These are phyloP conservation scores for Empis stercorea DNA, from an alignment of 2,888 invertebrate genomes.

Conservation along the genomic window DNA sequence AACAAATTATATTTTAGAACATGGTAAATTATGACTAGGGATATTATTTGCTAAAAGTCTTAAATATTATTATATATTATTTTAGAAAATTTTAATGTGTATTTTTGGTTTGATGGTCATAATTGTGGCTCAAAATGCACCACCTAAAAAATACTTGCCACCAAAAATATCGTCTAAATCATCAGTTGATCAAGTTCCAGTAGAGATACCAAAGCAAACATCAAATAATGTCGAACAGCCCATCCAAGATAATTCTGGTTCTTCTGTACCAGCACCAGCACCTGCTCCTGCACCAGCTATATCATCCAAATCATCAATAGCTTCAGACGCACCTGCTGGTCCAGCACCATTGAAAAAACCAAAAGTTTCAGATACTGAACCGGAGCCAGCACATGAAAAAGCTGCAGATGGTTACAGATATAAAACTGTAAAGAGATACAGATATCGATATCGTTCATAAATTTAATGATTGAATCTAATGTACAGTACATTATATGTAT, in stretches of 20 bases:
- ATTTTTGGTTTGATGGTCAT: too few relatives aligned
- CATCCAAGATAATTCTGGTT: not conserved
- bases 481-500: too few relatives aligned
- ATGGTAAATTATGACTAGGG: too few relatives aligned
- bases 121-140: too few relatives aligned
- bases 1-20: too few relatives aligned
- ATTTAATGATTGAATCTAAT: too few relatives aligned
- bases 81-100: too few relatives aligned
- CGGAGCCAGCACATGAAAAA: not conserved
- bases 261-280: not conserved
- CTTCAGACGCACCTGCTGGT: not conserved
- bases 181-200: too few relatives aligned
- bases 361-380: not conserved
- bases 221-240: too few relatives aligned
- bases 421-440: not conserved
- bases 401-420: not conserved
- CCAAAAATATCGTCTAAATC: not conserved
- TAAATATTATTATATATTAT: too few relatives aligned
- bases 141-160: not conserved
- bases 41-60: too few relatives aligned
- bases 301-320: not conserved
- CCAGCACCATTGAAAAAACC: not conserved
- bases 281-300: not conserved
- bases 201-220: too few relatives aligned
- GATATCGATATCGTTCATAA: not conserved